Evolutionary conservation across 2,888 invertebrate genomes (phyloP).

Genomic region (Bruchidius siliquastri): DNA sequence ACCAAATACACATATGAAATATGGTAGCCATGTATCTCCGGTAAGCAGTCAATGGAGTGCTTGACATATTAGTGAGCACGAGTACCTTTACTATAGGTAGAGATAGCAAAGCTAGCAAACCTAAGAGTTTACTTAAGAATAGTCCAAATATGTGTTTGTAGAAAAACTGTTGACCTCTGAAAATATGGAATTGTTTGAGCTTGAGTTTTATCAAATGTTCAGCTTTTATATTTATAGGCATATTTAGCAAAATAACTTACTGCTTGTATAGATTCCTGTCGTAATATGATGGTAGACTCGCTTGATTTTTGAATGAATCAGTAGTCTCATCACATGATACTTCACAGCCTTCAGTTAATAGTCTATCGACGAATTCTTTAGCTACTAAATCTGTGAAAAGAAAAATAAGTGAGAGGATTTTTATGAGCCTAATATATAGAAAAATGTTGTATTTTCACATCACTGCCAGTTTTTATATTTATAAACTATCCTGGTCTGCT

Average conservation of each 20-base stretch:
- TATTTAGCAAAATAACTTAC: too few species aligned
- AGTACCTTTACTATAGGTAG: constrained; percentile 64
- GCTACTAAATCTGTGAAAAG: constrained; percentile 25
- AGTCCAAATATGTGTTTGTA: constrained; percentile 64
- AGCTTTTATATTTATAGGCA: too few species aligned
- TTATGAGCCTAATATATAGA: too few species aligned
- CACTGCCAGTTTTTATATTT: too few species aligned
- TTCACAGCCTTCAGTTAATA: constrained; percentile 48
- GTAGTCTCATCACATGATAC: constrained; percentile 51
- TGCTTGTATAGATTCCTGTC: constrained; percentile 61
- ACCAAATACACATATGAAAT: constrained; percentile 74
- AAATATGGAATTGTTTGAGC: constrained; percentile 30
- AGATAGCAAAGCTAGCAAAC: constrained; percentile 68
- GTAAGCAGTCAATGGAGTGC: constrained; percentile 61
- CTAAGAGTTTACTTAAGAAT: constrained; percentile 67
- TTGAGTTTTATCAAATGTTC: too few species aligned
- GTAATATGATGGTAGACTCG: constrained; percentile 63
- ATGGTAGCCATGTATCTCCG: constrained; percentile 74
- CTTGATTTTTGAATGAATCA: constrained; percentile 43
- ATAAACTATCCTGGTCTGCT: too few species aligned
- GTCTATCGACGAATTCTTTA: constrained; percentile 26
- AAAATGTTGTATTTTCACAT: too few species aligned
- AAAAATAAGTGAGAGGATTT: too few species aligned
- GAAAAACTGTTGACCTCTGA: constrained; percentile 70
- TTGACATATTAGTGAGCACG: constrained; percentile 66